Evolutionary conservation across 2,113 vertebrate species (phyloP).

Genomic region (Sitta europaea): DNA sequence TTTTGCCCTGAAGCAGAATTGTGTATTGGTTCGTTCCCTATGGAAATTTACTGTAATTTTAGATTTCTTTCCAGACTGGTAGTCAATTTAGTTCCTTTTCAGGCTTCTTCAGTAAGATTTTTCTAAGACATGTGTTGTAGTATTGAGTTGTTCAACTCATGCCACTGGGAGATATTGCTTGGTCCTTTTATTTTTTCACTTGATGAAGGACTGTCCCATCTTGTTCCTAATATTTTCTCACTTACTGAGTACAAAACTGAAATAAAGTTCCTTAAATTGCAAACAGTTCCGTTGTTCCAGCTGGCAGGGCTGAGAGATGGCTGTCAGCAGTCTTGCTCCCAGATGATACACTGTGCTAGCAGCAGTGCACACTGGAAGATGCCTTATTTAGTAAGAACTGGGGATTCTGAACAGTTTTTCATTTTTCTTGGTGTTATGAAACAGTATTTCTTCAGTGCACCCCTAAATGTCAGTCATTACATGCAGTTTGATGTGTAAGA

Average conservation of each 20-base stretch:
- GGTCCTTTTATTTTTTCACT: accelerated
- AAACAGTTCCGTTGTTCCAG: neutral
- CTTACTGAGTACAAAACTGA: neutral
- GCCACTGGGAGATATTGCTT: neutral
- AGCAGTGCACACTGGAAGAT: neutral
- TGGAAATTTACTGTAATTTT: neutral
- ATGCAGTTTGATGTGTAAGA: neutral
- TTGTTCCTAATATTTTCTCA: neutral
- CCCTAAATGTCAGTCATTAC: neutral
- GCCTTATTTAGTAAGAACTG: neutral
- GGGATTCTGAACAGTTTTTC: neutral
- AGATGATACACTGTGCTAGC: neutral
- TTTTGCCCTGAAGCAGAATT: neutral
- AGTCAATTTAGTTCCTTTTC: neutral
- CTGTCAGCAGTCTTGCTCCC: neutral
- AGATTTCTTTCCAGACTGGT: neutral
- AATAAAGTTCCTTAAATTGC: neutral
- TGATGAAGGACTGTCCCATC: neutral
- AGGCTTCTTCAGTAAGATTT: neutral
- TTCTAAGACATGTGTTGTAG: neutral
- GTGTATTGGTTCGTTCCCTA: neutral
- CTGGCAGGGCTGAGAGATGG: neutral
- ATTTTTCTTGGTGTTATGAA: neutral
- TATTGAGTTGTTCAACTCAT: neutral
- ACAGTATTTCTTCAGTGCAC: neutral